Percentiles rank a stretch among this genome's conserved stretches.
phyloP scores from a whole-genome alignment of 2,888 invertebrate species.

The Himalopsyche tibetana region DNA sequence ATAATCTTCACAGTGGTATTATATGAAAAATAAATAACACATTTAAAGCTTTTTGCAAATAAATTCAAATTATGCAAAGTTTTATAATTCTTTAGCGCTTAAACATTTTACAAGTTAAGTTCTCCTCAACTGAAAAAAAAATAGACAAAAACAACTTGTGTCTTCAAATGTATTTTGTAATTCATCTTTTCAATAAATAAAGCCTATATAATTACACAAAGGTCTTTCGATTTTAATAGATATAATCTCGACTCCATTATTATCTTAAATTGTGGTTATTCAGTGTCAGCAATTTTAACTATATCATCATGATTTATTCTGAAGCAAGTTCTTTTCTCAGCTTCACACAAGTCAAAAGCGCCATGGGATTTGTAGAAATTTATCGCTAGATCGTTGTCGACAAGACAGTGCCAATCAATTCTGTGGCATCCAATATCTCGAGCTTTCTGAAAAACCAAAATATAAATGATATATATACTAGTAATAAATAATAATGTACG shows the following conservation, averaged over 20 bases:
- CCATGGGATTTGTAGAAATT: conserved; percentile 86
- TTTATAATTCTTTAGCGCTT: no score
- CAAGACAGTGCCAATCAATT: conserved; percentile 87
- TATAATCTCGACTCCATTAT: not conserved
- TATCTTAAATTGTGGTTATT: not conserved
- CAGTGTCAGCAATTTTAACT: conserved; percentile 50
- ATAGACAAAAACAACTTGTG: no score
- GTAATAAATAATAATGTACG: no score
- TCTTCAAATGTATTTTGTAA: no score
- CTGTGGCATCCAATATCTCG: conserved; percentile 76
- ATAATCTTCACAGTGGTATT: no score
- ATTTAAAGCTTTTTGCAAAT: no score
- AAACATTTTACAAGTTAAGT: no score
- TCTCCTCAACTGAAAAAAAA: no score
- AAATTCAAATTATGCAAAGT: no score
- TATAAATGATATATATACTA: not conserved
- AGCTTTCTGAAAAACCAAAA: conserved; percentile 69
- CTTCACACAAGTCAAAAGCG: conserved; percentile 73
- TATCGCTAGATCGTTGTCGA: conserved; percentile 85
- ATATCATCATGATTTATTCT: conserved; percentile 56
- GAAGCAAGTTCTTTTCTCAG: conserved; percentile 67
- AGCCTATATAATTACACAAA: not conserved
- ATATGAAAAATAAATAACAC: no score
- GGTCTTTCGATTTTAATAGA: not conserved
- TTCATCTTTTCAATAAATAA: no score